Evolutionary conservation across 2,797 vertebrate genomes (phyloP), one percentile per base, ranked within the genome.

Genomic region (Pristis pectinata): DNA sequence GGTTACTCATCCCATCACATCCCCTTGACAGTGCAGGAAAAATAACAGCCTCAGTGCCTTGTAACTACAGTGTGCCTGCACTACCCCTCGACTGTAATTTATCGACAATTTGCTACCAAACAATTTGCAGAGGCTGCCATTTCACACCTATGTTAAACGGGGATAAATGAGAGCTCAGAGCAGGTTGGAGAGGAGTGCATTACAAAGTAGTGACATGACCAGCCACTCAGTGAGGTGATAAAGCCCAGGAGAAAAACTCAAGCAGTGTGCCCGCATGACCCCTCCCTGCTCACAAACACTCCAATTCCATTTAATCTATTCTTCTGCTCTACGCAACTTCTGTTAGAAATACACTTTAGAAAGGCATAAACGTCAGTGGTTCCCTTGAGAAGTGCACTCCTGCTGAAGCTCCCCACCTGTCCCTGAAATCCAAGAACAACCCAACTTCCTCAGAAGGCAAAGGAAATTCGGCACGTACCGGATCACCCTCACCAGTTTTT

Each of bases 21-120:
- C 27, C 92, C n/a, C 92, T 41, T 94, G 92, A 74, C 92, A 94
- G 92, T 30, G 67, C 41, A 74, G 92, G 67, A 94, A 53, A 74
- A 74, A 94, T 74, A 30, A 74, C 92, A 94, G 92, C 92, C 64
- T 93, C 64, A 8, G 17, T 5, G 37, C 37, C 15, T 72, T 93
- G 91, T 93, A 93, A 93, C 61, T 44, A 70, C 91, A 70, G 91
- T 44, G 91, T 0, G 44, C 37, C 64, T 17, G 41, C 15, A 49
- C 87, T 87, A 87, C 83, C 53, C 64, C 61, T 70, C 64, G 11
- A 37, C 59, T 67, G 34, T 93, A 70, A 93, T 93, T 93, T 72
- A 93, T 72, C 41, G 61, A 44, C 64, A 8, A 70, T 44, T 70
- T 44, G 64, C 91, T 44, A 72, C 91, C 91, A 13, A 44, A 72